phyloP scores from a whole-genome alignment of 92 coral and sea anemone genomes.

The Scolanthus callimorphus region DNA sequence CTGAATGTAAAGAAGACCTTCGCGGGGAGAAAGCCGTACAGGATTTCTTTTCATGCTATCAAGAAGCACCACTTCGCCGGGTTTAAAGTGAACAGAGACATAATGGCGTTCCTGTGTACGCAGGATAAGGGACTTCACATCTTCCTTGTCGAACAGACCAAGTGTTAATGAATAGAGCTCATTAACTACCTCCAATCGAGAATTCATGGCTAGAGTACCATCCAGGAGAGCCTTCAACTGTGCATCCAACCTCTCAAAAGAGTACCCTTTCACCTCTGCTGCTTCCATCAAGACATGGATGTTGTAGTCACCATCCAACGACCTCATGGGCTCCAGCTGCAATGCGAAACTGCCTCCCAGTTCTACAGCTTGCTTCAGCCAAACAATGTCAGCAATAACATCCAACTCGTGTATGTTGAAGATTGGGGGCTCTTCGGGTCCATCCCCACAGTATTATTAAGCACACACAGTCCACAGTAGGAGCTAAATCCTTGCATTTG shows the following conservation, averaged over 20 bases:
- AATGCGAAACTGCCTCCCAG: not conserved
- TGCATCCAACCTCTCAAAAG: constrained; percentile 18
- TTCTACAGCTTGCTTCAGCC: constrained; percentile 12
- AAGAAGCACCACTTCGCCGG: constrained; percentile 3
- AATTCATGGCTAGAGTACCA: constrained; percentile 1
- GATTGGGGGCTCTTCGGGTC: not conserved
- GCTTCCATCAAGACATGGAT: constrained; percentile 15
- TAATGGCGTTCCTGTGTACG: constrained; percentile 13
- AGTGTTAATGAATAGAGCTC: constrained; percentile 17
- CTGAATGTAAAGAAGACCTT: constrained; percentile 7
- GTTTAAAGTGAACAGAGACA: constrained; percentile 4
- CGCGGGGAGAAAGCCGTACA: not conserved
- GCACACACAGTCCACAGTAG: constrained; percentile 23
- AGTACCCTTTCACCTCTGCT: constrained; percentile 2
- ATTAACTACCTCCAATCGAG: not conserved
- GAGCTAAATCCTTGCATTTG: constrained; percentile 21
- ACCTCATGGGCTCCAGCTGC: constrained; percentile 17
- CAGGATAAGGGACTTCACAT: constrained; percentile 4
- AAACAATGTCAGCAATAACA: constrained; percentile 18
- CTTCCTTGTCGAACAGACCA: constrained; percentile 7
- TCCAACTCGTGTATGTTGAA: constrained; percentile 9
- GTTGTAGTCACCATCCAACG: constrained; percentile 22
- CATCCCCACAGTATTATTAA: constrained; percentile 15
- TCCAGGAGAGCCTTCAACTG: constrained; percentile 11
- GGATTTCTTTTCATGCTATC: constrained; percentile 19